These are phyloP conservation scores for Phaenicophaeus curvirostris DNA, from an alignment of 2,797 vertebrate genomes.

Conservation along the genomic window DNA sequence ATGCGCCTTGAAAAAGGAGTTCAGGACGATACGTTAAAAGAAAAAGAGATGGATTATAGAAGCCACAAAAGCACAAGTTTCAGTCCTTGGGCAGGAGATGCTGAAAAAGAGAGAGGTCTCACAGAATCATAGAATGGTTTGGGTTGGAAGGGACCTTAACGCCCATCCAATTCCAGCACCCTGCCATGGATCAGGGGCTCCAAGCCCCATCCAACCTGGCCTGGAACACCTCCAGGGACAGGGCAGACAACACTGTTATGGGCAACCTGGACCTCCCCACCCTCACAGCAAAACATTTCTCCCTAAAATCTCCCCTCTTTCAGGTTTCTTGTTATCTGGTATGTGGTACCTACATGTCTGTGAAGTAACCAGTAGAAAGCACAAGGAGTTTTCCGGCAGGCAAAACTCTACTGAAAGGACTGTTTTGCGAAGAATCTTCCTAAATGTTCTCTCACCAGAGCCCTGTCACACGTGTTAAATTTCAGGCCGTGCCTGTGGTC, in stretches of 20 bases:
- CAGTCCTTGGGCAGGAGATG: neutral
- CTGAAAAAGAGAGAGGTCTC: neutral
- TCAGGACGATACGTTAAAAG: neutral
- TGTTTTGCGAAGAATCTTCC: slow-evolving; percentile 5
- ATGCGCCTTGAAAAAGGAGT: neutral
- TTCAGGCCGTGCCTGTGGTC: neutral
- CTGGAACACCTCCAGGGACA: too few relatives aligned
- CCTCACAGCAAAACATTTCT: too few relatives aligned
- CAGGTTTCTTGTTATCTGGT: neutral
- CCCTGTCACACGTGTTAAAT: neutral
- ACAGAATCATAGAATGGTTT: too few relatives aligned
- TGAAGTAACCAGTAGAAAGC: neutral
- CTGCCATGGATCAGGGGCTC: too few relatives aligned
- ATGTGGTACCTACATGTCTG: neutral
- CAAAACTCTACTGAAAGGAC: neutral
- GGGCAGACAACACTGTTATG: too few relatives aligned
- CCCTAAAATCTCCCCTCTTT: too few relatives aligned
- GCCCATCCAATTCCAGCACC: too few relatives aligned
- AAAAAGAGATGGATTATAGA: neutral
- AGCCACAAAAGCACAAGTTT: neutral
- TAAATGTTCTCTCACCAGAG: neutral
- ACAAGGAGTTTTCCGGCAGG: neutral
- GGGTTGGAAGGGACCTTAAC: too few relatives aligned
- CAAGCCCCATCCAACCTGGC: too few relatives aligned
- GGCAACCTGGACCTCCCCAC: too few relatives aligned